These are phyloP conservation scores for Glaucidium brasilianum DNA, from an alignment of 2,113 vertebrate genomes.

Conservation along the genomic window DNA sequence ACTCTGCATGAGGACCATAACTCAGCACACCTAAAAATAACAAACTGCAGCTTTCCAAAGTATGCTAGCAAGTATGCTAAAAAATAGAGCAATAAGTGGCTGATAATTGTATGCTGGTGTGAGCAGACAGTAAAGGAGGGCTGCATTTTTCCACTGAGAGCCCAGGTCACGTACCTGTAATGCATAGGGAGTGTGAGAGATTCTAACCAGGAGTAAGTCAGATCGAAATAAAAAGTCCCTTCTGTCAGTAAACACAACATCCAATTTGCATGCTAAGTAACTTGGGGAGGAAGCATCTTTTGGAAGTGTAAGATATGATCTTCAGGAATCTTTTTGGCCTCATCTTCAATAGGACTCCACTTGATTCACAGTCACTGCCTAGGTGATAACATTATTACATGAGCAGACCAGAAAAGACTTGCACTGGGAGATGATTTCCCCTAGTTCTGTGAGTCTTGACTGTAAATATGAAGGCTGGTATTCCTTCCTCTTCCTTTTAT, in stretches of 20 bases:
- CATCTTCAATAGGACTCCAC: not conserved
- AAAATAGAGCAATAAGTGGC: not conserved
- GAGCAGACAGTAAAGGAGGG: not conserved
- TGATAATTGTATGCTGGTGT: not conserved
- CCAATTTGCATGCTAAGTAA: not conserved
- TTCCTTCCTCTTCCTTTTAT: not conserved
- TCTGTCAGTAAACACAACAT: not conserved
- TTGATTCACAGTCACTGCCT: not conserved
- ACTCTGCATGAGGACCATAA: not conserved
- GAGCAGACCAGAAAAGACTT: not conserved
- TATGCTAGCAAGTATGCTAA: not conserved
- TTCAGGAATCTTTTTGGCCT: not conserved
- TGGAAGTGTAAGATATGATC: not conserved
- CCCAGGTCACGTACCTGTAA: not conserved
- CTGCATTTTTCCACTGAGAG: not conserved
- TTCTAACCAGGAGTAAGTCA: not conserved
- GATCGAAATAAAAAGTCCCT: not conserved
- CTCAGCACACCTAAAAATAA: not conserved
- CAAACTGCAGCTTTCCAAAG: not conserved
- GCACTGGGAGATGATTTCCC: not conserved
- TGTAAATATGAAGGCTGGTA: not conserved
- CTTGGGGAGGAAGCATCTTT: not conserved
- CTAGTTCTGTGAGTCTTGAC: not conserved
- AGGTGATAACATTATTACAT: not conserved
- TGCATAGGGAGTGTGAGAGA: not conserved